Conservation (phyloP, 2,888 invertebrate genomes). For the Caenorhabditis sp. region DNA sequence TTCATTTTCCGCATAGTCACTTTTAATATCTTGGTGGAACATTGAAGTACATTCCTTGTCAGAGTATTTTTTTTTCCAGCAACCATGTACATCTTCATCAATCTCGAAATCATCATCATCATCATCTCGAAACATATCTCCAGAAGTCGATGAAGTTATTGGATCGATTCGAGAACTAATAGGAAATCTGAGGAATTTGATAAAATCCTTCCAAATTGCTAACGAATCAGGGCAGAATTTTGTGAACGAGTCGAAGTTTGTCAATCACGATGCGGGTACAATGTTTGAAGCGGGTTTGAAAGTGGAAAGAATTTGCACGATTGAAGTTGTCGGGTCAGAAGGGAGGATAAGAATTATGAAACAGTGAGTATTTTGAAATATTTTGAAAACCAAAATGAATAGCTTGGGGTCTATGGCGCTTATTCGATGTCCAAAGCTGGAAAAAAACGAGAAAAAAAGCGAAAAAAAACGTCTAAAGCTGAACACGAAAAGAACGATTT, state of each 20-base stretch:
- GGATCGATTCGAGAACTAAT: neutral
- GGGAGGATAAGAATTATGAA: neutral
- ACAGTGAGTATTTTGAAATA: neutral
- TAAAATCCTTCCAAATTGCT: neutral
- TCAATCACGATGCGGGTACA: slow-evolving; percentile 1
- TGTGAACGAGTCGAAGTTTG: slow-evolving; percentile 10
- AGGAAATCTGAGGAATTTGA: neutral
- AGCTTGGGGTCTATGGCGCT: no score
- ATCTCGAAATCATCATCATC: neutral
- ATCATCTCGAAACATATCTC: neutral
- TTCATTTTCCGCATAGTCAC: no score
- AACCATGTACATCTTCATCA: neutral
- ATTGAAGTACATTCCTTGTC: no score
- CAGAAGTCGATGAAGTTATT: neutral
- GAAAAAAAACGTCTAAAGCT: no score
- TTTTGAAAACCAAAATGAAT: no score
- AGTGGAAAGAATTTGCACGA: slow-evolving; percentile 11
- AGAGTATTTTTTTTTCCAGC: neutral
- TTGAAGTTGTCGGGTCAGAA: no score
- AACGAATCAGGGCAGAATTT: slow-evolving; percentile 12
- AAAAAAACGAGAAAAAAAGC: no score
- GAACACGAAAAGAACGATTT: no score
- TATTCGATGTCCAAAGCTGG: no score
- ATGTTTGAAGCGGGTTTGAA: slow-evolving; percentile 20
- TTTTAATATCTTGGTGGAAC: no score